Conservation (phyloP, 2,888 invertebrate species). For the Psylliodes chrysocephalus region DNA sequence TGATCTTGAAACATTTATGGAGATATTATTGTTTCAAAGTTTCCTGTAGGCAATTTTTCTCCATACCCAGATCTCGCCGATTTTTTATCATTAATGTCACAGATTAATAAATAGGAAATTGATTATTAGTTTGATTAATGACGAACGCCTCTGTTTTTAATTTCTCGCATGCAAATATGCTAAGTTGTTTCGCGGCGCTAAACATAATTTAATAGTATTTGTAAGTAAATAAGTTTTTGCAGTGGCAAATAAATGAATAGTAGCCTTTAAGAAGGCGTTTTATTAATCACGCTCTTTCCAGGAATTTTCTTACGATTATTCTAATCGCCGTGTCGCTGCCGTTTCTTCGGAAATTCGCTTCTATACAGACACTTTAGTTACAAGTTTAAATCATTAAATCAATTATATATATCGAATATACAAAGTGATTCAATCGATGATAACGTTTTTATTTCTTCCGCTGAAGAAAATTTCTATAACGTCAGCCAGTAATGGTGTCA, state of each 20-base stretch:
- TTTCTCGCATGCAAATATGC: conserved; percentile 38
- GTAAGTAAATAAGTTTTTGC: conserved; percentile 41
- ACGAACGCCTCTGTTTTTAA: conserved; percentile 19
- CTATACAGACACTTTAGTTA: conserved; percentile 12
- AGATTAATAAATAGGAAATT: too few species aligned
- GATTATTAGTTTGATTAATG: background rate
- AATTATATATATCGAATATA: too few species aligned
- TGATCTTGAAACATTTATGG: too few species aligned
- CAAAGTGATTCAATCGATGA: too few species aligned
- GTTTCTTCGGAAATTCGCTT: conserved; percentile 30
- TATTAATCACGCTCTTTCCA: conserved; percentile 48
- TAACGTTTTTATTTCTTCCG: too few species aligned
- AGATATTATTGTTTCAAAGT: too few species aligned
- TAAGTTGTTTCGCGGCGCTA: conserved; percentile 42
- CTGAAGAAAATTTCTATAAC: too few species aligned
- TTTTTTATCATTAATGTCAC: too few species aligned
- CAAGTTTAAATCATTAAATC: too few species aligned
- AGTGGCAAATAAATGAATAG: conserved; percentile 22
- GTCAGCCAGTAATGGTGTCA: too few species aligned
- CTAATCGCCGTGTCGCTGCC: conserved; percentile 39
- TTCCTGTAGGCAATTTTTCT: too few species aligned
- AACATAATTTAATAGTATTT: conserved; percentile 42
- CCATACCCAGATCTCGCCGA: too few species aligned
- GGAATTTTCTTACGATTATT: conserved; percentile 50
- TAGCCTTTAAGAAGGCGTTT: conserved; percentile 38